Conservation (phyloP, 2,888 invertebrate species). For the Hoplodrina ambigua region DNA sequence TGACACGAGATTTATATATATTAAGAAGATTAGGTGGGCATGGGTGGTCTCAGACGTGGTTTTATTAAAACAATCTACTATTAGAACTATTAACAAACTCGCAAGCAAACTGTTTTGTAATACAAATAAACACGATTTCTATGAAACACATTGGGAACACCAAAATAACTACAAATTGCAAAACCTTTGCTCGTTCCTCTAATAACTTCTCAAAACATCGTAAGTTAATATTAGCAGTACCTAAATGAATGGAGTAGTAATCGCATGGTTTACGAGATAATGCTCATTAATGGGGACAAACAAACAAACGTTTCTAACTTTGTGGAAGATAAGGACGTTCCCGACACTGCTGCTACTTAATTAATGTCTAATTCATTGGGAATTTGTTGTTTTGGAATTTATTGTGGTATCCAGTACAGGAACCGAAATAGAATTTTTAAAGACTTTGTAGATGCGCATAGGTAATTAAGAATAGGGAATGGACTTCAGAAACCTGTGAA, state of each 20-base stretch:
- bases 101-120: not conserved
- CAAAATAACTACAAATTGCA: not conserved
- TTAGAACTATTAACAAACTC: not conserved
- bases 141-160: not conserved
- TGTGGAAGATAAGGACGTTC: constrained; percentile 68
- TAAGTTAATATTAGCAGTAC: constrained; percentile 41
- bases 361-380: constrained; percentile 42
- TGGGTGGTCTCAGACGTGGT: no score
- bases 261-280: constrained; percentile 55
- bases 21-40: no score
- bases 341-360: constrained; percentile 38
- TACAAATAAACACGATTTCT: not conserved
- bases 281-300: constrained; percentile 67
- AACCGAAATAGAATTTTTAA: not conserved
- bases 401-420: not conserved
- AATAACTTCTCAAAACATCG: constrained; percentile 33
- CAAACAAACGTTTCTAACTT: constrained; percentile 68
- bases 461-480: not conserved
- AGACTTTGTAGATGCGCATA: not conserved
- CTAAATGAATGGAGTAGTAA: constrained; percentile 57
- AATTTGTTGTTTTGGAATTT: constrained; percentile 22
- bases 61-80: no score
- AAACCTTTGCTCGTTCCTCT: not conserved
- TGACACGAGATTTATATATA: no score
- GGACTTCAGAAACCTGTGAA: not conserved